These are phyloP conservation scores for Scomber japonicus DNA, from an alignment of 2,113 vertebrate genomes.

Conservation along the genomic window DNA sequence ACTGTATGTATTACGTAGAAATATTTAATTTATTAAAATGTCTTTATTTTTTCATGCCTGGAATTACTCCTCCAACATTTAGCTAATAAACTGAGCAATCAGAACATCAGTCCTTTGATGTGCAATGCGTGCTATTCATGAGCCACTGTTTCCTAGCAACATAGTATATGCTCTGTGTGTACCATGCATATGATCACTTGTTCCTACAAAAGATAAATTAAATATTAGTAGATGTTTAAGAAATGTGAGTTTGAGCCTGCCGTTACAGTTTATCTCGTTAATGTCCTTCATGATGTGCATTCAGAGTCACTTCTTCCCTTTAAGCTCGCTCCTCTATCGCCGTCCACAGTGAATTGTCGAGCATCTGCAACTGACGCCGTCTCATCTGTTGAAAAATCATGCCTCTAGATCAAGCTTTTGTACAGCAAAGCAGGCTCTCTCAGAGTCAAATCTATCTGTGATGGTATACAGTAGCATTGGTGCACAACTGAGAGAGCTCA, in stretches of 20 bases:
- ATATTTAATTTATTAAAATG: background rate
- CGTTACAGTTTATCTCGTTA: background rate
- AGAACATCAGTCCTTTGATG: conserved; percentile 64
- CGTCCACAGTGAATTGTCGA: conserved; percentile 13
- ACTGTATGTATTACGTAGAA: too few relatives aligned
- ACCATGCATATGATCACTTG: conserved; percentile 43
- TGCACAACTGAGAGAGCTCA: conserved; percentile 55
- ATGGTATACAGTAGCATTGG: conserved; percentile 24
- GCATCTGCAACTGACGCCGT: background rate
- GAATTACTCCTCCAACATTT: conserved; percentile 6
- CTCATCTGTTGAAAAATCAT: conserved; percentile 3
- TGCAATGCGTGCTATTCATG: conserved; percentile 66
- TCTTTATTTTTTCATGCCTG: background rate
- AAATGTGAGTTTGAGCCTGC: background rate
- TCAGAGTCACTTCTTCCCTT: background rate
- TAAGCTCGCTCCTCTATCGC: background rate
- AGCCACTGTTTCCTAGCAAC: conserved; percentile 82
- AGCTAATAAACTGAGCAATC: conserved; percentile 53
- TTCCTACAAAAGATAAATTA: conserved; percentile 51
- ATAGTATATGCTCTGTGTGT: conserved; percentile 57
- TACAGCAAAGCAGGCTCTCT: conserved; percentile 30
- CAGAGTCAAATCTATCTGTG: conserved; percentile 40
- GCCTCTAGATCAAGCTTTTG: conserved; percentile 32
- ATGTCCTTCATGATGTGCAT: background rate
- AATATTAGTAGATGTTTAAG: conserved; percentile 26